Base-by-base conservation (phyloP, 2,888 invertebrate genomes). In the Eucera pruinosa region DNA sequence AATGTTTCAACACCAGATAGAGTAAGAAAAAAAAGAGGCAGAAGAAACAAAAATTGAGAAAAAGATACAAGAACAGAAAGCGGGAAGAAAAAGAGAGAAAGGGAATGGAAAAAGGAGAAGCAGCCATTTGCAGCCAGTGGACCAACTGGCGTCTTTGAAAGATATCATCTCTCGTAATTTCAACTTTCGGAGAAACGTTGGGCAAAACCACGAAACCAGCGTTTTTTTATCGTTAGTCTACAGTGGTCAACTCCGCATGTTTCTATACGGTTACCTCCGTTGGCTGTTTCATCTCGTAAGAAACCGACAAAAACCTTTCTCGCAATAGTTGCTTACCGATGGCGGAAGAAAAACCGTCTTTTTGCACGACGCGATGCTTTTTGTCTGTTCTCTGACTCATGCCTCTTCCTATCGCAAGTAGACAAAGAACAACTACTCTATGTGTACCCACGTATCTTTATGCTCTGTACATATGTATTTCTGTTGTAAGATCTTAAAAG, bases 341-440 rank as follows among this genome's bases (percentile, higher is more conserved):
- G 84, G 86, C 87, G 87, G 88, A 90, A 89, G 90, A 90, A 90
- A 89, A 89, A 86, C 80, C 84, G 74, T 54, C 82, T 90, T 90
- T 90, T 90, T 90, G 88, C 85, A 27, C 71, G 87, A 72, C 83
- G 71, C 72, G 55, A 60, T 45, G 80, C 65, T 88, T 88, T 87
- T 88, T 86, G 78, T 78, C 30, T 68, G 60, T 48, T 80, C 82
- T 47, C 62, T 67, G 90, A 90, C 87, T 90, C 89, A 90, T 89
- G 84, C 87, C 85, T 72, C 58, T 58, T 72, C 65, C 87, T 87
- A 89, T 83, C 86, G 83, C 81, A 68, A 69, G 68, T 61, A 77
- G 84, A 86, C 86, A 76, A 85, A 80, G 80, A 69, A 55, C 61
- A 72, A 65, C 64, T 25, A 65, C 72, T 64, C 6, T 5, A 2